A percentile compares a stretch with the other conserved stretches of the same genome.
These are phyloP conservation scores for Gallinago nigripennis DNA, from an alignment of 2,797 vertebrate genomes.

Conservation along the genomic window DNA sequence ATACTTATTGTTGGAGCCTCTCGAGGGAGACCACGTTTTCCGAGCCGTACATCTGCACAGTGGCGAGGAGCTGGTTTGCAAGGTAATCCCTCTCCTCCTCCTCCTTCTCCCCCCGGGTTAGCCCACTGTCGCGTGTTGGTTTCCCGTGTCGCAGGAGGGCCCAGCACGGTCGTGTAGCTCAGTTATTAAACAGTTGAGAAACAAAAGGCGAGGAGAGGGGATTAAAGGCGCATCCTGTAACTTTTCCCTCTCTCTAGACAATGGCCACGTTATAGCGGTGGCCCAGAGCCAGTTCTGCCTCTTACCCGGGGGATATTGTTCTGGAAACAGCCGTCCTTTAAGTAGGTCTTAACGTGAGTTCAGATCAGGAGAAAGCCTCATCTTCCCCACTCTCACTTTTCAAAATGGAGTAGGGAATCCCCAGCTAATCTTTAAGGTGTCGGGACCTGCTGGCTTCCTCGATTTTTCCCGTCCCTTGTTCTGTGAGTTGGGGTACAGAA, in stretches of 20 bases:
- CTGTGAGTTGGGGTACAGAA: not conserved
- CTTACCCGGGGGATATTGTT: not conserved
- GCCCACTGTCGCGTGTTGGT: not conserved
- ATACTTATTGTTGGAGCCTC: conserved; percentile 97
- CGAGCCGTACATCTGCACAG: conserved; percentile 97
- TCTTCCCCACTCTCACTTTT: conserved; percentile 31
- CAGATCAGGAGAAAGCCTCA: not conserved
- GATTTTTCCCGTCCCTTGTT: not conserved
- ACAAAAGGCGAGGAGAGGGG: not conserved
- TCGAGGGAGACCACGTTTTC: conserved; percentile 98
- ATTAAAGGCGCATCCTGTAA: conserved; percentile 37
- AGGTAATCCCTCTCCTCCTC: conserved; percentile 79
- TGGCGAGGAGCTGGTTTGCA: conserved; percentile 96
- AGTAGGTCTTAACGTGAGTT: conserved; percentile 32
- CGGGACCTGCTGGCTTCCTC: not conserved
- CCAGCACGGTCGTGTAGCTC: not conserved
- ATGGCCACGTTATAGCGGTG: conserved; percentile 64
- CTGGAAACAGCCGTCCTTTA: conserved; percentile 2
- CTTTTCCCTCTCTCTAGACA: conserved; percentile 65
- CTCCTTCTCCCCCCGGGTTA: not conserved
- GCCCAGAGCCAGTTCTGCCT: conserved; percentile 47
- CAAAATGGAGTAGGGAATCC: conserved; percentile 61
- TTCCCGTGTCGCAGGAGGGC: not conserved
- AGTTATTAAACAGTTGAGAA: not conserved
- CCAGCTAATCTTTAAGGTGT: conserved; percentile 36